Percentiles rank a stretch among this genome's conserved stretches.
Evolutionary conservation across 2,797 vertebrate genomes (phyloP).

Genomic region (Anguilla pacifica): DNA sequence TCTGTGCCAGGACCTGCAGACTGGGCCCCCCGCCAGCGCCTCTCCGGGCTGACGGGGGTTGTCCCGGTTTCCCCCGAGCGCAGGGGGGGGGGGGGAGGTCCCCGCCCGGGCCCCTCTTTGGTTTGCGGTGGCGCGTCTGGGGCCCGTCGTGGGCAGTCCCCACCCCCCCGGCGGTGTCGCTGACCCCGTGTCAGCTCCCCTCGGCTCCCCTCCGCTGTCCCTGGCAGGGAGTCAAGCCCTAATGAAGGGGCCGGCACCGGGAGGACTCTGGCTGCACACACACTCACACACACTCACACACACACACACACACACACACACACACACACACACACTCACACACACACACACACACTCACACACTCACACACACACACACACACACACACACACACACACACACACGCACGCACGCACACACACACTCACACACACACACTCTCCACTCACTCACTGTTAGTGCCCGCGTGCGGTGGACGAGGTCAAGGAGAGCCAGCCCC

Average conservation of each 20-base stretch:
- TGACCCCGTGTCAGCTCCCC: neutral
- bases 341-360: too few relatives aligned
- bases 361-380: too few relatives aligned
- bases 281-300: too few relatives aligned
- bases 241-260: constrained; percentile 69
- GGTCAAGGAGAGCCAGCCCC: neutral
- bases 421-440: neutral
- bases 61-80: constrained; percentile 36
- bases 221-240: constrained; percentile 77
- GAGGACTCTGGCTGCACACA: constrained; percentile 52
- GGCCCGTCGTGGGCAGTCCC: neutral
- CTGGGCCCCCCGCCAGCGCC: constrained; percentile 54
- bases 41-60: constrained; percentile 57
- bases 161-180: neutral
- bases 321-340: too few relatives aligned
- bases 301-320: too few relatives aligned
- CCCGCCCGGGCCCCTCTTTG: neutral
- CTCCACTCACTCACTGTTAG: neutral
- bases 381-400: too few relatives aligned
- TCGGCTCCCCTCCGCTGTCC: constrained; percentile 28
- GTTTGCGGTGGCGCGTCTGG: constrained; percentile 23
- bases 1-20: constrained; percentile 55
- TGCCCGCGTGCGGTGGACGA: neutral
- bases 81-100: too few relatives aligned
- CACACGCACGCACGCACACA: too few relatives aligned